Evolutionary conservation across 2,113 vertebrate species (phyloP).

Genomic region (Tachysurus vachellii): DNA sequence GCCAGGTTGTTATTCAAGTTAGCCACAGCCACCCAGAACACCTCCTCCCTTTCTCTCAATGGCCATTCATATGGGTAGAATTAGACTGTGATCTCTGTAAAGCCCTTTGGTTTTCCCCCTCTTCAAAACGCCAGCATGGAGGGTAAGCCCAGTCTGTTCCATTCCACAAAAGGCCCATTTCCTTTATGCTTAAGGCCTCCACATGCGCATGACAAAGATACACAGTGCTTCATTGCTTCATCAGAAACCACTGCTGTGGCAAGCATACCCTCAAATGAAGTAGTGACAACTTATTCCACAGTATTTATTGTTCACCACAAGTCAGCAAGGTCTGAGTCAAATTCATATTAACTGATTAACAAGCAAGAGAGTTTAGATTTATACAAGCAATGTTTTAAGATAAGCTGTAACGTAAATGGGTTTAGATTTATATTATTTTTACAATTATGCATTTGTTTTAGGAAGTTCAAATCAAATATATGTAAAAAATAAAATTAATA

Average conservation of each 20-base stretch:
- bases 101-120: slow-evolving; percentile 51
- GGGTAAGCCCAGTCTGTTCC: slow-evolving; percentile 64
- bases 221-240: slow-evolving; percentile 43
- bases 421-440: not conserved
- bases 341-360: not conserved
- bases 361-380: not conserved
- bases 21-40: slow-evolving; percentile 49
- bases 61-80: slow-evolving; percentile 81
- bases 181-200: slow-evolving; percentile 75
- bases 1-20: slow-evolving; percentile 48
- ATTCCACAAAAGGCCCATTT: slow-evolving; percentile 64
- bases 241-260: slow-evolving; percentile 31
- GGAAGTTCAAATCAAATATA: not conserved
- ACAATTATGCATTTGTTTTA: not conserved
- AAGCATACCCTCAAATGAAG: slow-evolving; percentile 12
- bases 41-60: slow-evolving; percentile 52
- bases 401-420: no score
- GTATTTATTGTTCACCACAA: slow-evolving; percentile 13
- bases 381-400: not conserved
- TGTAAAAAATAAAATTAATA: not conserved
- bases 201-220: slow-evolving; percentile 78
- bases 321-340: not conserved
- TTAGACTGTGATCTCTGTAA: slow-evolving; percentile 69
- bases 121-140: slow-evolving; percentile 61
- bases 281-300: not conserved